Conservation (phyloP, 2,113 vertebrate species). For the Laticauda colubrina region DNA sequence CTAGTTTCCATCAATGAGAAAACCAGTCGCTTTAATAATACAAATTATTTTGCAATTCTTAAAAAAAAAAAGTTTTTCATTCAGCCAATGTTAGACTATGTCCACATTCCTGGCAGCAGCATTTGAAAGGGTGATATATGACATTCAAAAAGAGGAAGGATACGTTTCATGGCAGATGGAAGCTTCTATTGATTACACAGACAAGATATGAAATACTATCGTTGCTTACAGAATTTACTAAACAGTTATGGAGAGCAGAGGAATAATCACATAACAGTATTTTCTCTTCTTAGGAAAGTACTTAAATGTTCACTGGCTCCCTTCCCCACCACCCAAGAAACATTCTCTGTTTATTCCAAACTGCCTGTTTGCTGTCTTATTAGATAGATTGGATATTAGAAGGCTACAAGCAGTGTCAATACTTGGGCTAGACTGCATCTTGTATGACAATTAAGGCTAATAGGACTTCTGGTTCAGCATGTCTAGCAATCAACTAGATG, state of each 20-base stretch:
- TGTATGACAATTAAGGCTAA: background rate
- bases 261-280: slow-evolving; percentile 8
- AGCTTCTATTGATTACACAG: slow-evolving; percentile 66
- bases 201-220: slow-evolving; percentile 56
- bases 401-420: background rate
- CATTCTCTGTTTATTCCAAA: background rate
- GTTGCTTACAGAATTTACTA: slow-evolving; percentile 18
- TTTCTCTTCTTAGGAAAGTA: background rate
- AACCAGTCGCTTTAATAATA: background rate
- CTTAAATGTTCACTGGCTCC: background rate
- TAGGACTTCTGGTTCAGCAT: background rate
- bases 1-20: background rate
- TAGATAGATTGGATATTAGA: background rate
- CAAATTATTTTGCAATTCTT: slow-evolving; percentile 2
- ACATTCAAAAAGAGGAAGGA: slow-evolving; percentile 58
- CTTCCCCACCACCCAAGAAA: no score
- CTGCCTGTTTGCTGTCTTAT: background rate
- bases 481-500: background rate
- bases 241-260: slow-evolving; percentile 8
- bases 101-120: slow-evolving; percentile 32
- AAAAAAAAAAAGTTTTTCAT: background rate
- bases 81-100: slow-evolving; percentile 14
- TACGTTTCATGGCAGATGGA: slow-evolving; percentile 64
- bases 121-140: slow-evolving; percentile 65
- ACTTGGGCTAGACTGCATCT: background rate